Percentiles rank a stretch among this genome's conserved stretches.
phyloP scores from a whole-genome alignment of 1,140 invertebrate genomes.

The Diprion similis region DNA sequence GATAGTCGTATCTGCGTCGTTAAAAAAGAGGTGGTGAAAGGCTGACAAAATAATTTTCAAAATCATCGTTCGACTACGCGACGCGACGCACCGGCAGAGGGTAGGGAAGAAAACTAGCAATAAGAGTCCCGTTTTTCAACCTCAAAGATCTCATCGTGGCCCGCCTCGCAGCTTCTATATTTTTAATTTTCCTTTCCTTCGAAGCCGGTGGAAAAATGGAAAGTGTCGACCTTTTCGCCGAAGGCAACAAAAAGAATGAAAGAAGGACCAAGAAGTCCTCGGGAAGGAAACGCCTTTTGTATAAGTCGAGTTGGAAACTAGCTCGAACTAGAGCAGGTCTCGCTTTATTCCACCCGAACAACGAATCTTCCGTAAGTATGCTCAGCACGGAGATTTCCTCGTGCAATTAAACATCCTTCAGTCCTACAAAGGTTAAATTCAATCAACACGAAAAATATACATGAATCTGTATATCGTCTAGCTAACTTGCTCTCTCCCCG shows the following conservation, averaged over 20 bases:
- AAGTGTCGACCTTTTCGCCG: not conserved
- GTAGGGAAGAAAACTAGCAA: not conserved
- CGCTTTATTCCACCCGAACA: not conserved
- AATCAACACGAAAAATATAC: not conserved
- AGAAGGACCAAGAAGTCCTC: not conserved
- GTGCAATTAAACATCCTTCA: not conserved
- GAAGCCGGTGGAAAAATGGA: not conserved
- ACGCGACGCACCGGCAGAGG: not conserved
- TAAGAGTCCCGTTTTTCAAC: not conserved
- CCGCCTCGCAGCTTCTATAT: not conserved
- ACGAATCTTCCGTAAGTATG: not conserved
- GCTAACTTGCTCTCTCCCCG: not conserved
- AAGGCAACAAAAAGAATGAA: not conserved
- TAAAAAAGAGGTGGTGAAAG: constrained; percentile 6
- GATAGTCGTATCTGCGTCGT: not conserved
- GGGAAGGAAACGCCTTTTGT: not conserved
- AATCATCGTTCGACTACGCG: not conserved
- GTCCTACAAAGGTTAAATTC: not conserved
- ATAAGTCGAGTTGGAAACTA: not conserved
- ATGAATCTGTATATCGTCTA: not conserved
- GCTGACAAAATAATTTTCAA: constrained; percentile 2
- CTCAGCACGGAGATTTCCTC: too few relatives aligned
- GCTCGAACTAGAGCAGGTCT: not conserved
- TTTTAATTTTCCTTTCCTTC: constrained; percentile 2
- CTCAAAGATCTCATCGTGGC: not conserved